Evolutionary conservation across 2,888 invertebrate species (phyloP).

Genomic region (Agonopterix subpropinquella): DNA sequence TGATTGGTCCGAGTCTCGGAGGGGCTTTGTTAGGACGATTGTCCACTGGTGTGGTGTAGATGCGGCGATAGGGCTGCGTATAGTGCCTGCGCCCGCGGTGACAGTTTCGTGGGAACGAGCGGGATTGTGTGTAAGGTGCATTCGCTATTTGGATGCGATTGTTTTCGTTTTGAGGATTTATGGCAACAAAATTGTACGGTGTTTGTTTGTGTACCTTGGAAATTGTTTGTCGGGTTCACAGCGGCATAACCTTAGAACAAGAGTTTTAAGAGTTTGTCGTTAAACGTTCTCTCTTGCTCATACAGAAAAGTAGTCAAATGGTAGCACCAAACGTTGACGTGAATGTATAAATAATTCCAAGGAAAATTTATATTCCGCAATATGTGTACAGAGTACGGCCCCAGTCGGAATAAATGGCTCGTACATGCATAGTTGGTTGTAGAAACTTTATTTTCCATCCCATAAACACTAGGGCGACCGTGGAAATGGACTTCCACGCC

Average conservation of each 20-base stretch:
- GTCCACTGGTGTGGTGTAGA: slow-evolving; percentile 70
- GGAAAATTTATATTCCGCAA: too few species aligned
- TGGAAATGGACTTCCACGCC: slow-evolving; percentile 29
- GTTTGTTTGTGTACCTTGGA: too few species aligned
- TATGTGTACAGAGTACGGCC: too few species aligned
- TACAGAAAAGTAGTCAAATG: too few species aligned
- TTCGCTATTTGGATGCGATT: slow-evolving; percentile 1
- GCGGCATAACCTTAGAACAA: too few species aligned
- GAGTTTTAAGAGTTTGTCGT: too few species aligned
- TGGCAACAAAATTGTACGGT: neutral
- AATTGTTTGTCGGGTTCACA: too few species aligned
- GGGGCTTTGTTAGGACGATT: slow-evolving; percentile 73
- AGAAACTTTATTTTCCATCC: too few species aligned
- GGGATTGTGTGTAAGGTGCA: slow-evolving; percentile 43
- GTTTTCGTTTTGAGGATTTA: slow-evolving; percentile 5
- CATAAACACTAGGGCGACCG: slow-evolving; percentile 11
- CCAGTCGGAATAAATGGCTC: too few species aligned
- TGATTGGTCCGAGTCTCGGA: slow-evolving; percentile 54
- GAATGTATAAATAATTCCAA: too few species aligned
- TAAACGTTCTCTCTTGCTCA: neutral
- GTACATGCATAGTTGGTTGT: too few species aligned
- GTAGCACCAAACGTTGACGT: too few species aligned
- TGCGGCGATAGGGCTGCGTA: slow-evolving; percentile 57
- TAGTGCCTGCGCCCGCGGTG: slow-evolving; percentile 43
- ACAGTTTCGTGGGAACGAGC: slow-evolving; percentile 73